Conservation (phyloP, 2,797 vertebrate species). For the Sebastes alutus region DNA sequence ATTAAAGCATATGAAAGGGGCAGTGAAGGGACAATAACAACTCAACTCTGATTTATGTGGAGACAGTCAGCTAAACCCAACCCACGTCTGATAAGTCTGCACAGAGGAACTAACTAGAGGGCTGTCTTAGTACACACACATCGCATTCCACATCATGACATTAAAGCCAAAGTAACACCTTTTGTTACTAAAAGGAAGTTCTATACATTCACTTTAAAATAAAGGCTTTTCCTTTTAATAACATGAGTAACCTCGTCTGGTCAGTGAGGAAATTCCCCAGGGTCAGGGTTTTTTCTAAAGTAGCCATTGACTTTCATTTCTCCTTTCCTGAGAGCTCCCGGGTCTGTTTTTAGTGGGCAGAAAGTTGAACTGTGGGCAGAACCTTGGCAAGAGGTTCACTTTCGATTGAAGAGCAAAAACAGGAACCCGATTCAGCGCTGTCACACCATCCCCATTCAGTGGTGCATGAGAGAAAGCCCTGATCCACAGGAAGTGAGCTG, state of each 20-base stretch:
- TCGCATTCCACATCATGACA: neutral
- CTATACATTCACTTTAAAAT: neutral
- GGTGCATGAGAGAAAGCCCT: constrained; percentile 65
- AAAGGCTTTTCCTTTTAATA: neutral
- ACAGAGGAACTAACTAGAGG: neutral
- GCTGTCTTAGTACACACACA: neutral
- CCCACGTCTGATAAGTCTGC: neutral
- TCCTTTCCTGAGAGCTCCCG: constrained; percentile 23
- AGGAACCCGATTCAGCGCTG: constrained; percentile 71
- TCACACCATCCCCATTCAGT: constrained; percentile 71
- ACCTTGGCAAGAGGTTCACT: constrained; percentile 51
- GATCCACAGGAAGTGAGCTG: constrained; percentile 65
- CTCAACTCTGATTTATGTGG: neutral
- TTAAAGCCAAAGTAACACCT: neutral
- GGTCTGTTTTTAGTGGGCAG: constrained; percentile 14
- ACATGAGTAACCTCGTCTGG: neutral
- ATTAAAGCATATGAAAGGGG: neutral
- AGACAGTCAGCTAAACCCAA: neutral
- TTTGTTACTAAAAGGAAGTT: neutral
- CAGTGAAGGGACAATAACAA: neutral
- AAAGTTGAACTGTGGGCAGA: constrained; percentile 52
- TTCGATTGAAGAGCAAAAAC: constrained; percentile 70
- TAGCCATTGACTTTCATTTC: constrained; percentile 46
- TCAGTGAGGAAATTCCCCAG: constrained; percentile 9
- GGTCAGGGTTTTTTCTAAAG: neutral